Evolutionary conservation across 2,113 vertebrate species (phyloP).

Genomic region (Phoenicopterus ruber): DNA sequence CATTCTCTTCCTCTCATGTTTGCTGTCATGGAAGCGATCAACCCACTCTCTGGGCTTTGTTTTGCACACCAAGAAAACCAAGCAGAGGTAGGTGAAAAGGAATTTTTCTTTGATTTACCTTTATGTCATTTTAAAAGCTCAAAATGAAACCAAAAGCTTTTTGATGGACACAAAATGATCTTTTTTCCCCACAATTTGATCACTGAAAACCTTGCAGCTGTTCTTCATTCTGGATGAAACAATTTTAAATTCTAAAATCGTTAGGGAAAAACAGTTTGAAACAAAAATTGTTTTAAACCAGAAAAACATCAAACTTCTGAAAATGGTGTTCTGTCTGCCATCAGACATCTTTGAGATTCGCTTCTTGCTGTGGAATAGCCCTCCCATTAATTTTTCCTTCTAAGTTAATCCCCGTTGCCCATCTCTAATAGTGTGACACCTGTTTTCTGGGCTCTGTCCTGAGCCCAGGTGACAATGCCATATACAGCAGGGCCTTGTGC

Average conservation of each 20-base stretch:
- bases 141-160: not conserved
- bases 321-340: not conserved
- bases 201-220: not conserved
- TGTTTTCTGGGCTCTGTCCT: not conserved
- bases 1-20: not conserved
- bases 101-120: not conserved
- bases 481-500: not conserved
- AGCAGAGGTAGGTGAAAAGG: not conserved
- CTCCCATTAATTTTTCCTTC: not conserved
- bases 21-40: rapidly evolving
- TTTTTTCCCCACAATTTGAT: not conserved
- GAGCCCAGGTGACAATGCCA: not conserved
- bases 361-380: not conserved
- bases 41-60: not conserved
- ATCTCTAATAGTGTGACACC: not conserved
- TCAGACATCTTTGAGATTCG: not conserved
- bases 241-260: not conserved
- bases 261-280: not conserved
- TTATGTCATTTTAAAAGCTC: not conserved
- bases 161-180: not conserved
- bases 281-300: not conserved
- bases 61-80: not conserved
- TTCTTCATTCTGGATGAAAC: not conserved
- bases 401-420: not conserved
- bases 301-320: not conserved